Evolutionary conservation across 2,113 vertebrate genomes (phyloP), one percentile per base, ranked within the genome.

Genomic region (Triplophysa dalaica): DNA sequence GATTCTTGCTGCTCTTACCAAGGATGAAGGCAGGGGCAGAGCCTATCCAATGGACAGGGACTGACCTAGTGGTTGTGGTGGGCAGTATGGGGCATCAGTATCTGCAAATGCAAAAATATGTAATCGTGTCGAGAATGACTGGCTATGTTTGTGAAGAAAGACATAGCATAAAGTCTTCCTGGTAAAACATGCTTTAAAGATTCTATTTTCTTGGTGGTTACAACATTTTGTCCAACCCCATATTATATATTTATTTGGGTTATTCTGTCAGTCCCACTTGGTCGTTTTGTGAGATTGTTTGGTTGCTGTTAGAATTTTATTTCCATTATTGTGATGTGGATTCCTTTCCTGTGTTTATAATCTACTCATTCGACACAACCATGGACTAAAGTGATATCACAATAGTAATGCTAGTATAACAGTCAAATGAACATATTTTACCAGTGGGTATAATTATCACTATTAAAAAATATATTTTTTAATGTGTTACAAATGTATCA

Each of bases 341-440:
- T 79, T 66, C 8, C 76, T 77, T 75, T 61, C 67, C 8, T 75
- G 70, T 86, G 87, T 90, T 83, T 83, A 76, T 84, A 73, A 56
- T 89, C 82, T 88, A 85, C 80, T 86, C 83, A 86, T 86, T 81
- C 85, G 89, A 88, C 88, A 90, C 91, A 90, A 91, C 91, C 92
- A 93, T 89, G 85, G 92, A 91, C 85, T 91, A 93, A 93, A 91
- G 8, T 10, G 62, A 19, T n/a, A 70, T 67, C 41, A 41, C 56
- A 16, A 16, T 63, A 63, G 14, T 63, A 19, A 68, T 17, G 12
- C 16, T 21, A 33, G 45, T 13, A 17, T 43, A 68, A 45, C 7
- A 65, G 38, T 17, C 22, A 48, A 2, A 52, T 82, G 62, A 33
- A 81, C 78, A 75, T 88, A 90, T 92, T 91, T 92, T 92, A 87